Evolutionary conservation across 1,140 invertebrate species (phyloP).

Genomic region (Lamellibrachia luymesi): DNA sequence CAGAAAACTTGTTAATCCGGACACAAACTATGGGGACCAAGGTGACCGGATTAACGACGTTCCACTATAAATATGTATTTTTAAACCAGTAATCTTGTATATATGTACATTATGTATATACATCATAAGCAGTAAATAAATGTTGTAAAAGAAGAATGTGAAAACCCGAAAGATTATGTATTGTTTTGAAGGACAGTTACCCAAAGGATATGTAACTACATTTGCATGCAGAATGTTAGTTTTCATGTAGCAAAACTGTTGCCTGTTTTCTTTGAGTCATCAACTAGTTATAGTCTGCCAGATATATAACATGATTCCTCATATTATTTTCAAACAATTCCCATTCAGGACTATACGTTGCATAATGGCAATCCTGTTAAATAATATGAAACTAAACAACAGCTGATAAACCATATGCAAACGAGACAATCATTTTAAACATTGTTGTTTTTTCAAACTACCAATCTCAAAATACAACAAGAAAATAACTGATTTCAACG

Average conservation of each 20-base stretch:
- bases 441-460: not conserved
- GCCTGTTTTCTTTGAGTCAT: not conserved
- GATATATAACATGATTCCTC: not conserved
- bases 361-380: not conserved
- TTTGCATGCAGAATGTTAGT: not conserved
- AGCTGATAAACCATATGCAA: not conserved
- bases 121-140: not conserved
- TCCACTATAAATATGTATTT: too few relatives aligned
- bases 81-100: too few relatives aligned
- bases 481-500: not conserved
- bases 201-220: not conserved
- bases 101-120: not conserved
- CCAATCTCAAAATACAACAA: not conserved
- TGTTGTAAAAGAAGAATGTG: not conserved
- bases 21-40: too few relatives aligned
- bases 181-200: not conserved
- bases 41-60: too few relatives aligned
- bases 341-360: not conserved
- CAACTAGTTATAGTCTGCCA: not conserved
- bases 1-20: too few relatives aligned
- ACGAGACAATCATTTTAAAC: not conserved
- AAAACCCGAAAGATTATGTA: not conserved
- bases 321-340: not conserved
- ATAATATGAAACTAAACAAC: not conserved
- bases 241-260: not conserved